A percentile compares a stretch with the other conserved stretches of the same genome.
Conservation (phyloP, 2,113 vertebrate species). For the Tinamus guttatus region DNA sequence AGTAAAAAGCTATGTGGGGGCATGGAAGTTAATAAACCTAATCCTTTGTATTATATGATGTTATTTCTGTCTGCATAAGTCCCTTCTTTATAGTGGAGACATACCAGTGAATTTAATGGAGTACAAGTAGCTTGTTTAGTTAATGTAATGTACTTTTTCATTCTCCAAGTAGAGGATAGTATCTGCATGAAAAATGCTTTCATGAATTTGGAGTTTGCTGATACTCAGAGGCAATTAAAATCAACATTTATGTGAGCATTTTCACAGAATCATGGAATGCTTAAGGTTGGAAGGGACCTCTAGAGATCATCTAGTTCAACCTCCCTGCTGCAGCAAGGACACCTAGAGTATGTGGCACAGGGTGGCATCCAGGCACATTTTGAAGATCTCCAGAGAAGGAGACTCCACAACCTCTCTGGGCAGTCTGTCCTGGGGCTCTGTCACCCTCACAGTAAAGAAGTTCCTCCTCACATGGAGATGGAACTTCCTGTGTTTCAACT, state of each 20-base stretch:
- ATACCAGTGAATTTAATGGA: not conserved
- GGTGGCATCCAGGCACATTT: too few species aligned
- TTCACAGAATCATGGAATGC: too few species aligned
- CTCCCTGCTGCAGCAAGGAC: too few species aligned
- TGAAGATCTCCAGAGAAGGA: too few species aligned
- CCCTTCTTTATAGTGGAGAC: not conserved
- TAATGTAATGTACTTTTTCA: not conserved
- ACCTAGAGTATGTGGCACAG: too few species aligned
- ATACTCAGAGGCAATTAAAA: not conserved
- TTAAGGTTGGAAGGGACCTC: too few species aligned
- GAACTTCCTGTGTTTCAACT: too few species aligned
- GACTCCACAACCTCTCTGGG: too few species aligned
- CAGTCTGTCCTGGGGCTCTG: too few species aligned
- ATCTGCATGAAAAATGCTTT: not conserved
- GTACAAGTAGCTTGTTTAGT: not conserved
- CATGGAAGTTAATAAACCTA: not conserved
- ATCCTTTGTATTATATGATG: not conserved
- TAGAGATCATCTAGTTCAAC: too few species aligned
- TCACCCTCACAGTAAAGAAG: too few species aligned
- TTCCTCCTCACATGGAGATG: too few species aligned
- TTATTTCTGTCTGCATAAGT: not conserved
- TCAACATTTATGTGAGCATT: accelerated
- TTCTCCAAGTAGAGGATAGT: not conserved
- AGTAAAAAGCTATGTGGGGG: not conserved
- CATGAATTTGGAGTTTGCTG: not conserved